phyloP scores from a whole-genome alignment of 2,888 invertebrate species.

The Sphinx pinastri region DNA sequence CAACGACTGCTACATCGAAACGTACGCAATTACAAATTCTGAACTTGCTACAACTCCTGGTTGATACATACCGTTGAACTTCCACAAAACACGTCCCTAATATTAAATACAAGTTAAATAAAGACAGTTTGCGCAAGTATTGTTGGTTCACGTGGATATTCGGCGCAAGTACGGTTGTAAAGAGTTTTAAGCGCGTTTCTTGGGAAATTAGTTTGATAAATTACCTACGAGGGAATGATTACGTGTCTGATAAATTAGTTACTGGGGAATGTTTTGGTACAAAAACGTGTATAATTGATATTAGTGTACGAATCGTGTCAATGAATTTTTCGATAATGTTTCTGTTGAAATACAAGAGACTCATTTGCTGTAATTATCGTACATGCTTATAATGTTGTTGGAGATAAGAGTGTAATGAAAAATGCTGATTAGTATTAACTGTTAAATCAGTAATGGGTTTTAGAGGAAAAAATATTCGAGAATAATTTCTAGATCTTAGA shows the following conservation, averaged over 20 bases:
- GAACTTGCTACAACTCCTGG: constrained; percentile 51
- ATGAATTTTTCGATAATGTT: too few relatives aligned
- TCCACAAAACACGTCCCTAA: constrained; percentile 70
- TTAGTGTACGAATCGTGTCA: not conserved
- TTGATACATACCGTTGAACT: constrained; percentile 54
- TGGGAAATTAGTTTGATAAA: constrained; percentile 72
- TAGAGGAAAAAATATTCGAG: too few relatives aligned
- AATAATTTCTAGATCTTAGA: too few relatives aligned
- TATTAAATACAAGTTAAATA: constrained; percentile 80
- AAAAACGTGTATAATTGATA: not conserved
- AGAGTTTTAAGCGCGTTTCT: constrained; percentile 63
- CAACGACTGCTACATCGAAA: constrained; percentile 46
- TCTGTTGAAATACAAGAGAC: too few relatives aligned
- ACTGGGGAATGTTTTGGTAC: not conserved
- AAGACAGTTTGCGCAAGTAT: constrained; percentile 69
- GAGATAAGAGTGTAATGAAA: too few relatives aligned
- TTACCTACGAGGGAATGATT: constrained; percentile 48
- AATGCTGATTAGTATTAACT: too few relatives aligned
- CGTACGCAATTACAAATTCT: constrained; percentile 66
- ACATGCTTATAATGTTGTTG: too few relatives aligned
- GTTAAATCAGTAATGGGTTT: too few relatives aligned
- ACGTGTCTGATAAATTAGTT: not conserved
- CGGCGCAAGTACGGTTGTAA: constrained; percentile 71
- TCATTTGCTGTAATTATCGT: too few relatives aligned
- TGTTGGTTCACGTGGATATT: constrained; percentile 69